These are phyloP conservation scores for Typhlomys cinereus DNA, from an alignment of 2,113 vertebrate species.

Conservation along the genomic window DNA sequence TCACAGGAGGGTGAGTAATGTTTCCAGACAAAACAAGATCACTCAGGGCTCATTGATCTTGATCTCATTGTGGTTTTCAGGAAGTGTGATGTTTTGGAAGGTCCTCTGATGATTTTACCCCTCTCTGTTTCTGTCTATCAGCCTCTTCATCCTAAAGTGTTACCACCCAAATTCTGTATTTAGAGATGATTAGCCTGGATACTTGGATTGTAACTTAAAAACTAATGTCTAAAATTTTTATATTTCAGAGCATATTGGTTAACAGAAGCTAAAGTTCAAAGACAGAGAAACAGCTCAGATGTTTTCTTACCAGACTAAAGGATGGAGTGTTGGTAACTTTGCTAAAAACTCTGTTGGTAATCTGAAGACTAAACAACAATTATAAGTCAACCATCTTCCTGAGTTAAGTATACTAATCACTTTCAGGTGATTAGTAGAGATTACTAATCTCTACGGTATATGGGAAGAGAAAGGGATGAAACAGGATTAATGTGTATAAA, in stretches of 20 bases:
- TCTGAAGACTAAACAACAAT: not conserved
- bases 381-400: not conserved
- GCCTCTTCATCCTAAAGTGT: not conserved
- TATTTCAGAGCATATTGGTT: not conserved
- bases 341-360: not conserved
- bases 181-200: not conserved
- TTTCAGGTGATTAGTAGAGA: too few species aligned
- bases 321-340: not conserved
- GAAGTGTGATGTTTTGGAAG: not conserved
- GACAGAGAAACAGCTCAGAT: not conserved
- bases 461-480: too few species aligned
- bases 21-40: conserved; percentile 45
- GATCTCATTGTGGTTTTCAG: not conserved
- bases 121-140: not conserved
- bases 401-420: not conserved
- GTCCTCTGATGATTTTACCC: not conserved
- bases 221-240: not conserved
- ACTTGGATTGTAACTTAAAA: too few species aligned
- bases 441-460: too few species aligned
- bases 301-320: not conserved
- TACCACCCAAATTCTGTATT: not conserved
- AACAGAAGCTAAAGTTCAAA: conserved; percentile 35
- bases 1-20: not conserved
- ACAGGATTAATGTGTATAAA: too few species aligned
- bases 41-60: not conserved